Conservation (phyloP, 2,113 vertebrate genomes). For the Dissostichus mawsoni region DNA sequence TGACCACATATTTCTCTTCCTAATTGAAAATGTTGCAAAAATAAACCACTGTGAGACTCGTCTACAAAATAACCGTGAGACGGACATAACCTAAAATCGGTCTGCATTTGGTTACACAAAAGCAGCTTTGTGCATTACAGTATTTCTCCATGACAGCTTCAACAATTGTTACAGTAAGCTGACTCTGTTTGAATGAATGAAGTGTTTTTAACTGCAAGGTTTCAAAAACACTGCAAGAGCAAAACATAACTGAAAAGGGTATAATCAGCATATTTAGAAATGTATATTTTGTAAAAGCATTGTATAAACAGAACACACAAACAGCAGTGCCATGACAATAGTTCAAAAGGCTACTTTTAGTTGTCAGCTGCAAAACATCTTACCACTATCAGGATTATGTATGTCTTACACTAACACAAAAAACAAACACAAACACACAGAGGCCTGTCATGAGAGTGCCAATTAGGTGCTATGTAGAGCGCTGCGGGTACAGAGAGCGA, state of each 20-base stretch:
- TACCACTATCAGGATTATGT: too few relatives aligned
- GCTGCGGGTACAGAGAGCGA: slow-evolving; percentile 35
- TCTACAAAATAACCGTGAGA: slow-evolving; percentile 10
- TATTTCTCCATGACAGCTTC: slow-evolving; percentile 14
- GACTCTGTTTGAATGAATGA: not conserved
- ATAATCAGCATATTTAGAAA: not conserved
- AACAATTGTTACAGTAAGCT: not conserved
- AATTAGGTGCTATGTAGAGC: slow-evolving; percentile 48
- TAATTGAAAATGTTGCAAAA: not conserved
- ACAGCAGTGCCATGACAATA: too few relatives aligned
- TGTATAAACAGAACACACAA: too few relatives aligned
- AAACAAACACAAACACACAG: not conserved
- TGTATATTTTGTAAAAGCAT: too few relatives aligned
- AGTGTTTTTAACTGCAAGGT: too few relatives aligned
- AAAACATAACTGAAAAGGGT: not conserved
- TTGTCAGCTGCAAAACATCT: too few relatives aligned
- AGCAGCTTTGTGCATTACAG: slow-evolving; percentile 22
- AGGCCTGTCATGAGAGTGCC: slow-evolving; percentile 42
- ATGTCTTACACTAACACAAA: slow-evolving; percentile 11
- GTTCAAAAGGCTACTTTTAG: too few relatives aligned
- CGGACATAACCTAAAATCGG: slow-evolving; percentile 22
- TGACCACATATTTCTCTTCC: not conserved
- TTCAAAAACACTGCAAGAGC: not conserved
- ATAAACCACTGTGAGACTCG: slow-evolving; percentile 10
- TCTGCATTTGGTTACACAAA: slow-evolving; percentile 25